Percentiles rank a stretch among this genome's conserved stretches.
Conservation (phyloP, 1,140 invertebrate species). For the Lethrus apterus region DNA sequence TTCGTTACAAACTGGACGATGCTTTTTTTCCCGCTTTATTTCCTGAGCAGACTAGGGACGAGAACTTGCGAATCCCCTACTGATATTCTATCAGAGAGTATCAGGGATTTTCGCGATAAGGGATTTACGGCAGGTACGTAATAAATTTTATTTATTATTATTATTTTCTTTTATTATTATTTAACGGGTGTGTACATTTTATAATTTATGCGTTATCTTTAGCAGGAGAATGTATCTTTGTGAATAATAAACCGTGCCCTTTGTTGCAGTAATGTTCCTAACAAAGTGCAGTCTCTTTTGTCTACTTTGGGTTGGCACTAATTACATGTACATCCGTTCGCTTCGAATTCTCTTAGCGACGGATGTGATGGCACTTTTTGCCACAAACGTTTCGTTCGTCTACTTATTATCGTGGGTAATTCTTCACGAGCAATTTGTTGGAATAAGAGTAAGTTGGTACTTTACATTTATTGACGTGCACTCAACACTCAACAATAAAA, state of each 20-base stretch:
- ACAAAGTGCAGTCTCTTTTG: constrained; percentile 82
- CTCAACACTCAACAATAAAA: too few relatives aligned
- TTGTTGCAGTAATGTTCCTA: constrained; percentile 65
- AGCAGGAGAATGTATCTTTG: too few relatives aligned
- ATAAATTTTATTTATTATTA: constrained; percentile 4
- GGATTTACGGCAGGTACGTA: constrained; percentile 72
- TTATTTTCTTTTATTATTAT: too few relatives aligned
- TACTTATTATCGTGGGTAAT: constrained; percentile 95
- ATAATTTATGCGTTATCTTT: too few relatives aligned
- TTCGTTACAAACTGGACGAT: constrained; percentile 90
- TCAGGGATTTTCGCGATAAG: constrained; percentile 77
- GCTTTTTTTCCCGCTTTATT: constrained; percentile 84
- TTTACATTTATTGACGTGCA: too few relatives aligned
- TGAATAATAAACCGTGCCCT: too few relatives aligned
- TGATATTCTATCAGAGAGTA: constrained; percentile 67
- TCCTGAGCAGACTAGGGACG: constrained; percentile 61
- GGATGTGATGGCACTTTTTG: constrained; percentile 86
- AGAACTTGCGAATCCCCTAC: constrained; percentile 66
- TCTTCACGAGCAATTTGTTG: constrained; percentile 92
- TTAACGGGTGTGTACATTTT: too few relatives aligned
- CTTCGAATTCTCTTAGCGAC: constrained; percentile 78
- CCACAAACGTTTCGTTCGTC: constrained; percentile 87
- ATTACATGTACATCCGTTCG: constrained; percentile 85
- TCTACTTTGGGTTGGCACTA: constrained; percentile 83
- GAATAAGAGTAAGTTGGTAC: constrained; percentile 78